Evolutionary conservation across 2,113 vertebrate species (phyloP), one percentile per base, ranked within the genome.

Genomic region (Ardeotis arabs): DNA sequence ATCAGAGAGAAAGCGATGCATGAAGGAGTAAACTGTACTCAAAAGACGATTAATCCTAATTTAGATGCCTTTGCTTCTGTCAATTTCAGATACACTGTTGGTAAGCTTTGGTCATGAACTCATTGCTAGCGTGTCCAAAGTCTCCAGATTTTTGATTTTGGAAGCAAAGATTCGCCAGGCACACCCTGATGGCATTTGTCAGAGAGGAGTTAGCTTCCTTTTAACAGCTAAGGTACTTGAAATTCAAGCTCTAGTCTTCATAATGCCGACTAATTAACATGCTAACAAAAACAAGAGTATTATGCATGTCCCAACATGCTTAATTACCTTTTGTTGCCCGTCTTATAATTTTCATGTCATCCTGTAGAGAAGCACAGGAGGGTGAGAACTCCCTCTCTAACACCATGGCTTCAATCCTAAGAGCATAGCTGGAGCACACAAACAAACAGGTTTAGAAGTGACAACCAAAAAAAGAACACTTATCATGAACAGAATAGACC

Each of bases 381-480:
- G 99, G 98, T 73, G 97, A 93, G 96, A 99, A 99, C 94, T 99
- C 99, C 94, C 99, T 99, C 56, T 98, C 98, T 88, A 99, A 98
- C 92, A 99, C 99, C 98, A 99, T 99, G 95, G 99, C 99, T 98
- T 99, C 99, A 44, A 99, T 99, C 87, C 99, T 98, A 87, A 99
- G 98, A 33, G 98, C 98, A 64, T 99, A 99, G 96, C 99, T 99
- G 91, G 20, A 96, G 95, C 84, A 97, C 45, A 97, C 89, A 96
- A 97, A 94, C 59, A 33, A 82, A 90, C 83, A 86, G 16, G 60
- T 90, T 94, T 93, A 95, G 88, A 80, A 69, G 25, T 56, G 44
- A 63, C 25, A 52, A 91, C 52, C 75, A 47, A 69, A 64, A 91
- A 91, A 23, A 66, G 10, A 83, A 84, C 27, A 75, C 47, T 94